Conservation (phyloP, 30 jellyfish, hydroid and myxozoan genomes). For the Pseudorhiza aurosa region DNA sequence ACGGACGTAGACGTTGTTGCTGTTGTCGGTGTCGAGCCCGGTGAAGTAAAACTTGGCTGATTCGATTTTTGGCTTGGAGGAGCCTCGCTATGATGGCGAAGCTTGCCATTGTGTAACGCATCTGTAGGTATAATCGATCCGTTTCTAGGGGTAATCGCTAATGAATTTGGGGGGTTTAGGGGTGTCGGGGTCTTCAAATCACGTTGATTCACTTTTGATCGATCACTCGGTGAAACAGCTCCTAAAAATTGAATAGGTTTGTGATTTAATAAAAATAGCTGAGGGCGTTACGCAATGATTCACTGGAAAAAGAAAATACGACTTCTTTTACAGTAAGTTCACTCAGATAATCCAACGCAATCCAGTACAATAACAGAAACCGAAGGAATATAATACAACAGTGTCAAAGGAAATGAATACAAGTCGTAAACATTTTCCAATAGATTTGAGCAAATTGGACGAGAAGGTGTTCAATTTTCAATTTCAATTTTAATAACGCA, state of each 20-base stretch:
- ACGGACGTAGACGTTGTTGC: conserved; percentile 55
- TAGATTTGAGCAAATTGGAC: no score
- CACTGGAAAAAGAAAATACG: no score
- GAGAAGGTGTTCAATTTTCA: no score
- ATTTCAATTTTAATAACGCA: no score
- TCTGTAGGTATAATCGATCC: background rate
- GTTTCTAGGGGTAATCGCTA: background rate
- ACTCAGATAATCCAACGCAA: no score
- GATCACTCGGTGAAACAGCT: conserved; percentile 19
- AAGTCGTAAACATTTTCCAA: no score
- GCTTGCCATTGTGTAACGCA: background rate
- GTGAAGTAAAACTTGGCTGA: background rate
- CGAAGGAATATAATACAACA: no score
- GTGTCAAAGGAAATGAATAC: no score
- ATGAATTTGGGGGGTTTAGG: conserved; percentile 33
- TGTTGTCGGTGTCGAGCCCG: conserved; percentile 57
- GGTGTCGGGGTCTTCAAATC: conserved; percentile 48
- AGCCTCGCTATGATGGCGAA: background rate
- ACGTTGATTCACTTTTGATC: background rate
- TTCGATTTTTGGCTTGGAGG: background rate
- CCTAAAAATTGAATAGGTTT: background rate
- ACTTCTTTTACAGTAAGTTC: no score
- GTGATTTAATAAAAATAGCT: no score
- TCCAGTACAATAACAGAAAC: no score
- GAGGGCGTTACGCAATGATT: no score